A percentile compares a stretch with the other conserved stretches of the same genome.
phyloP scores from a whole-genome alignment of 2,797 vertebrate genomes.

The Amniataba percoides region DNA sequence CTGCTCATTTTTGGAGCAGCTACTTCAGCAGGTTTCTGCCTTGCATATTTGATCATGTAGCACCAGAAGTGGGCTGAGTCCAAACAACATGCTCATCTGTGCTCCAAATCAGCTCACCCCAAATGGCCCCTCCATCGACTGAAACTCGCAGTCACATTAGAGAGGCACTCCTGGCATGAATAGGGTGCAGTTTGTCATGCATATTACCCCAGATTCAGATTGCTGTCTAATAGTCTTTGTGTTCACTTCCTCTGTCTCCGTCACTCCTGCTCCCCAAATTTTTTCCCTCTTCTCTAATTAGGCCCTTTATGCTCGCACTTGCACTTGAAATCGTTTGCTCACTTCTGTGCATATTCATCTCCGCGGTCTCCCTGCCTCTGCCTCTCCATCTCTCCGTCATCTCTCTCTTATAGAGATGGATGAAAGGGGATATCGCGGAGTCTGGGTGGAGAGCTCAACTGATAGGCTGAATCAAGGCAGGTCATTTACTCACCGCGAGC shows the following conservation, averaged over 20 bases:
- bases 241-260: conserved; percentile 55
- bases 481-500: conserved; percentile 76
- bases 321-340: conserved; percentile 58
- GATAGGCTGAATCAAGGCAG: conserved; percentile 80
- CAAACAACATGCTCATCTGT: conserved; percentile 36
- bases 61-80: conserved; percentile 19
- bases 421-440: conserved; percentile 75
- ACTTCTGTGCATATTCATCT: conserved; percentile 53
- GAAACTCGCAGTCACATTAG: conserved; percentile 62
- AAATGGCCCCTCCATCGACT: conserved; percentile 55
- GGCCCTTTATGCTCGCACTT: conserved; percentile 59
- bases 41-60: conserved; percentile 15
- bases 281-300: conserved; percentile 72
- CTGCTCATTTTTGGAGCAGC: conserved; percentile 4
- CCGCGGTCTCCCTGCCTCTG: conserved; percentile 29
- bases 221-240: conserved; percentile 68
- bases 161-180: conserved; percentile 59
- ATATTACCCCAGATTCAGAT: conserved; percentile 62
- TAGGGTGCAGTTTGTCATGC: conserved; percentile 63
- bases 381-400: conserved; percentile 72
- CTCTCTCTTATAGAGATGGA: conserved; percentile 80
- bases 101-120: conserved; percentile 53
- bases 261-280: conserved; percentile 37
- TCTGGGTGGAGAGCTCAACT: conserved; percentile 77
- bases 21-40: conserved; percentile 16